These are phyloP conservation scores for Apteryx owenii DNA, from an alignment of 2,113 vertebrate species.

Conservation along the genomic window DNA sequence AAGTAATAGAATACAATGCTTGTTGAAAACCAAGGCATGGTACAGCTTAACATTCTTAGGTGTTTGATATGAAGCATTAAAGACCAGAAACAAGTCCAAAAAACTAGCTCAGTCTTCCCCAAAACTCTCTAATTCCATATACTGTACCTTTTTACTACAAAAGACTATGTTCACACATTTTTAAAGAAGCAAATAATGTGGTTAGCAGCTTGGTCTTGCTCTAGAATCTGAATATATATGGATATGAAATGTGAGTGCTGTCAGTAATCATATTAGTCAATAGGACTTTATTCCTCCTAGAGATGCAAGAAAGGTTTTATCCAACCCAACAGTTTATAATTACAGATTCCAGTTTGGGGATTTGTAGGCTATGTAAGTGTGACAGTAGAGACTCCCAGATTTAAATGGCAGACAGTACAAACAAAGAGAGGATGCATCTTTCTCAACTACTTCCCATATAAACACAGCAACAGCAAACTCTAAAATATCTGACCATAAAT, in stretches of 20 bases:
- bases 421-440: not conserved
- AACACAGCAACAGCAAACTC: not conserved
- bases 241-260: not conserved
- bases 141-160: not conserved
- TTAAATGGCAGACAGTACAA: not conserved
- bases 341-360: accelerated
- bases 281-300: not conserved
- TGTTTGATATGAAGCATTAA: not conserved
- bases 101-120: not conserved
- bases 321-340: not conserved
- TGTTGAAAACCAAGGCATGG: not conserved
- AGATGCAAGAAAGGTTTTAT: not conserved
- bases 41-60: not conserved
- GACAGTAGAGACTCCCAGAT: not conserved
- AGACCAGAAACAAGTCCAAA: not conserved
- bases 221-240: not conserved
- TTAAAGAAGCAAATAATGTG: not conserved
- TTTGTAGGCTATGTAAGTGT: not conserved
- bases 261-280: not conserved
- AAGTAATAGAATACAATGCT: not conserved
- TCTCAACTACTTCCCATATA: not conserved
- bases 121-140: not conserved
- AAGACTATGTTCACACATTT: not conserved
- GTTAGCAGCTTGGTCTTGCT: not conserved
- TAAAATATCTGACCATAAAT: not conserved